A percentile compares a stretch with the other conserved stretches of the same genome.
Conservation (phyloP, 2,797 vertebrate species). For the Sebastes jordani region DNA sequence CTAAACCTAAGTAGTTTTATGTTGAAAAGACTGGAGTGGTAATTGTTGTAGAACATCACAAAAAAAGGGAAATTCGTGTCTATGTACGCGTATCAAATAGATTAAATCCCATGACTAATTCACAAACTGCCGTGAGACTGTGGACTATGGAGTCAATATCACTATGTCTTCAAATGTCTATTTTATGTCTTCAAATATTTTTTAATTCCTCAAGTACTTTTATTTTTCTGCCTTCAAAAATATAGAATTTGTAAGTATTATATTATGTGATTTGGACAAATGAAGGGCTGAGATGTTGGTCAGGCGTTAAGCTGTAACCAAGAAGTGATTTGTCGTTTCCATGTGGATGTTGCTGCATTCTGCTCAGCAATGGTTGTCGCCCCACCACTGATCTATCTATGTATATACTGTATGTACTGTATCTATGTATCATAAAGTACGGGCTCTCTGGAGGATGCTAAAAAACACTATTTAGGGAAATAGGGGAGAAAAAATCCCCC, state of each 20-base stretch:
- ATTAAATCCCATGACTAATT: too few relatives aligned
- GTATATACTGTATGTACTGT: conserved; percentile 72
- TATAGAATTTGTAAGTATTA: conserved; percentile 5
- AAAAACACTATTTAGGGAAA: conserved; percentile 32
- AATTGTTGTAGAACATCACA: too few relatives aligned
- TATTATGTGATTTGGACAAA: conserved; percentile 12
- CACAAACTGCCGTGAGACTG: too few relatives aligned
- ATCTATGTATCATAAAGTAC: conserved; percentile 62
- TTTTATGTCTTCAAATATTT: conserved; percentile 35
- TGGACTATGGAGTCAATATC: neutral
- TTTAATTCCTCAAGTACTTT: conserved; percentile 25
- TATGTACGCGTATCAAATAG: too few relatives aligned
- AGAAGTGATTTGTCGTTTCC: conserved; percentile 33
- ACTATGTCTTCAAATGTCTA: conserved; percentile 23
- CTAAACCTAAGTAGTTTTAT: too few relatives aligned
- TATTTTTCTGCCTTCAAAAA: conserved; percentile 46
- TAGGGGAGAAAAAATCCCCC: neutral
- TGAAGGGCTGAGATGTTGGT: neutral
- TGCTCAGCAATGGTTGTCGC: conserved; percentile 20
- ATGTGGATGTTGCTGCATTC: conserved; percentile 43
- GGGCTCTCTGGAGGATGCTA: conserved; percentile 29
- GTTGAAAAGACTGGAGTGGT: too few relatives aligned
- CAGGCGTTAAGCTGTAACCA: conserved; percentile 27
- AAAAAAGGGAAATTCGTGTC: too few relatives aligned
- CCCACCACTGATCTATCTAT: conserved; percentile 36